Conservation (phyloP, 2,888 invertebrate species). For the Amphimallon solstitiale region DNA sequence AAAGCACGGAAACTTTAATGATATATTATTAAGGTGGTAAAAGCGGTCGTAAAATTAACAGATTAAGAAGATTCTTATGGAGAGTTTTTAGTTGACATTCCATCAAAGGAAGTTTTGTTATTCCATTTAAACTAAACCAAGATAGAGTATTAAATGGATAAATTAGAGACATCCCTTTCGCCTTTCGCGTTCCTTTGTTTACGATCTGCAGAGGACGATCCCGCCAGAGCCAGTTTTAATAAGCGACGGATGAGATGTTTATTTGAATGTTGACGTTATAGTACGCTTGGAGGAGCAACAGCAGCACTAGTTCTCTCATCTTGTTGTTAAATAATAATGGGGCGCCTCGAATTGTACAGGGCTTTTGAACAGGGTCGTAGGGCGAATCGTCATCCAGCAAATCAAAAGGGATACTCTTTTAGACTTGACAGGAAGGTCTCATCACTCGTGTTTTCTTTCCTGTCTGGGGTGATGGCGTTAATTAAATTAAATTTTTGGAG, state of each 20-base stretch:
- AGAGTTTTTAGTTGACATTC: conserved; percentile 9
- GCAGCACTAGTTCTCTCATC: conserved; percentile 4
- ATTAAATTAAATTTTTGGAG: neutral
- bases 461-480: neutral
- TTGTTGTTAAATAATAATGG: conserved; percentile 13
- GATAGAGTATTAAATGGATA: conserved; percentile 21
- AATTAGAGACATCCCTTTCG: conserved; percentile 16
- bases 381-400: conserved; percentile 1
- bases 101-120: conserved; percentile 20
- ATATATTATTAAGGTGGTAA: conserved; percentile 3
- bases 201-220: conserved; percentile 14
- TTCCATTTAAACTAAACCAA: conserved; percentile 2
- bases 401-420: conserved; percentile 2
- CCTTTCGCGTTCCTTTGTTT: conserved; percentile 22
- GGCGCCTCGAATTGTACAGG: neutral
- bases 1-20: no score
- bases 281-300: conserved; percentile 11
- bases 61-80: conserved; percentile 9
- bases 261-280: conserved; percentile 24
- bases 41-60: conserved; percentile 7
- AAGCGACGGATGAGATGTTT: conserved; percentile 29
- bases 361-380: neutral
- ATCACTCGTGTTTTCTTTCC: conserved; percentile 10
- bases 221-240: conserved; percentile 9
- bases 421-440: conserved; percentile 11